Conservation (phyloP, 1,140 invertebrate species). For the Zaprionus kolodkinae region DNA sequence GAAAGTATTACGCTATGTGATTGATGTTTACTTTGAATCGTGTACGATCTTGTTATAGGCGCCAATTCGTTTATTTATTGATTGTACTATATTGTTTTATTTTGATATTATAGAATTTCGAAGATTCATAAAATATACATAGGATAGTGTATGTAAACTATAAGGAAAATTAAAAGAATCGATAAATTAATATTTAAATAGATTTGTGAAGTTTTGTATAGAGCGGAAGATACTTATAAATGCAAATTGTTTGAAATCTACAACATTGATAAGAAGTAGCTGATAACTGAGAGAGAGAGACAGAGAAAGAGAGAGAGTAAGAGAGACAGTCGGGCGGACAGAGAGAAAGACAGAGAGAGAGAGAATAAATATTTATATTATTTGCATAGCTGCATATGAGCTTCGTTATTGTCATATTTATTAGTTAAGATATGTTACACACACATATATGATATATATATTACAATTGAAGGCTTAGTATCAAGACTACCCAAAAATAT, state of each 20-base stretch:
- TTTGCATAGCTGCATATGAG: constrained; percentile 51
- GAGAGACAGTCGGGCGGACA: constrained; percentile 45
- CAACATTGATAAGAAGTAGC: constrained; percentile 60
- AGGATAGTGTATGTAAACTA: constrained; percentile 15
- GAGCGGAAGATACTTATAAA: constrained; percentile 33
- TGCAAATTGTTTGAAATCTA: constrained; percentile 60
- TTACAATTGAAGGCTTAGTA: neutral
- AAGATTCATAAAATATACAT: constrained; percentile 15
- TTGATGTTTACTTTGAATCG: constrained; percentile 32
- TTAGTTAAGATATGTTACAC: constrained; percentile 51
- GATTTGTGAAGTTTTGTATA: constrained; percentile 30
- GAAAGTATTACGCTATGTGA: constrained; percentile 13
- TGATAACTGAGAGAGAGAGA: constrained; percentile 58
- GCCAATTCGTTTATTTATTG: constrained; percentile 49
- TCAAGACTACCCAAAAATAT: constrained; percentile 21
- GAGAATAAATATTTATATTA: constrained; percentile 45
- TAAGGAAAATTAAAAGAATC: neutral
- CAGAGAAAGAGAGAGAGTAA: constrained; percentile 43
- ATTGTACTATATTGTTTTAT: constrained; percentile 40
- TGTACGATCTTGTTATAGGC: constrained; percentile 34
- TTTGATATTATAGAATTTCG: constrained; percentile 20
- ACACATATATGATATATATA: constrained; percentile 25
- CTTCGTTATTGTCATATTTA: constrained; percentile 43
- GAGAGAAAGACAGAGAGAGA: constrained; percentile 9
- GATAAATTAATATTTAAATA: constrained; percentile 16